Percentiles rank a stretch among this genome's conserved stretches.
Conservation (phyloP, 53 echinoderm and acorn worm species). For the Astropecten irregularis region DNA sequence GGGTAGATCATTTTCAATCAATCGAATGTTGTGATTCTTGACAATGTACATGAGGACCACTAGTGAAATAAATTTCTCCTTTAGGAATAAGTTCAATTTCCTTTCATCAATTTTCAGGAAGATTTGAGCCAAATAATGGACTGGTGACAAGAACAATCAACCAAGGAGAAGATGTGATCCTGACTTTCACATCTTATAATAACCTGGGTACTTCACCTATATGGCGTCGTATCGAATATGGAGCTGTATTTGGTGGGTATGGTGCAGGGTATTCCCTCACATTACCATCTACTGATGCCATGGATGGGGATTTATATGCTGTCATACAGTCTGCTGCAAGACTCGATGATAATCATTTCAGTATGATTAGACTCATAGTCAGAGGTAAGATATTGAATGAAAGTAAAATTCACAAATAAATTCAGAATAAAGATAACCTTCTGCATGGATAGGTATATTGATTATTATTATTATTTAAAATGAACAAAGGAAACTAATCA, state of each 20-base stretch:
- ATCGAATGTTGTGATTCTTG: too few relatives aligned
- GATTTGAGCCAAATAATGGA: conserved; percentile 54
- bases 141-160: conserved; percentile 54
- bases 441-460: too few relatives aligned
- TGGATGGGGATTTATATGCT: too few relatives aligned
- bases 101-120: conserved; percentile 25
- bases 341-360: background rate
- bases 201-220: background rate
- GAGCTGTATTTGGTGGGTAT: background rate
- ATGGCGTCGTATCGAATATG: background rate
- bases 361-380: conserved; percentile 52
- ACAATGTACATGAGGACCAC: too few relatives aligned
- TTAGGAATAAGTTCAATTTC: too few relatives aligned
- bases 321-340: background rate
- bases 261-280: background rate
- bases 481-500: too few relatives aligned
- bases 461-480: too few relatives aligned
- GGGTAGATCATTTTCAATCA: too few relatives aligned
- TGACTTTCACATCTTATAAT: background rate
- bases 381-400: conserved; percentile 37
- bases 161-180: conserved; percentile 33
- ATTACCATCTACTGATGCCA: background rate
- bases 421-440: too few relatives aligned
- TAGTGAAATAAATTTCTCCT: too few relatives aligned
- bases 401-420: too few relatives aligned